phyloP scores from a whole-genome alignment of 53 echinoderm and acorn worm species.

The Astropecten irregularis region DNA sequence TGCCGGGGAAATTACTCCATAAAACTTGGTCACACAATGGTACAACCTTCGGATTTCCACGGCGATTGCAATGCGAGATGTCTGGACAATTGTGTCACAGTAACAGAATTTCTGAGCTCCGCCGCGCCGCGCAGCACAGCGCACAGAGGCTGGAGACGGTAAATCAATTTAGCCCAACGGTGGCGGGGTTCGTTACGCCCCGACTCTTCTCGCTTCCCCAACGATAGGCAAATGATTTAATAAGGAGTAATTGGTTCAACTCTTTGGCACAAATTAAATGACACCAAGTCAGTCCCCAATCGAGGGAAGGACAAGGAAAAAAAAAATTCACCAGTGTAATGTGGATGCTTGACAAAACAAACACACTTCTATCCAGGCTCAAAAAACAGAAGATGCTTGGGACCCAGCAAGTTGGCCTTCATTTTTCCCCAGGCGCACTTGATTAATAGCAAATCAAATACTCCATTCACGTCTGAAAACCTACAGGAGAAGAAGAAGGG shows the following conservation, averaged over 20 bases:
- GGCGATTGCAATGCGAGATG: background rate
- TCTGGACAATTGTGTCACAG: conserved; percentile 20
- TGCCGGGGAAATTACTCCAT: conserved; percentile 27
- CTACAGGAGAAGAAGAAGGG: too few species aligned
- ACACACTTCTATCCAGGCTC: background rate
- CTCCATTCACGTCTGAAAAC: background rate
- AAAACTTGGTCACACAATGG: background rate
- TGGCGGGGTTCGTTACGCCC: conserved; percentile 36
- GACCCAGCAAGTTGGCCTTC: background rate
- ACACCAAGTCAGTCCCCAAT: conserved; percentile 42
- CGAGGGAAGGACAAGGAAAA: background rate
- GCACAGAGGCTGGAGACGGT: conserved; percentile 18
- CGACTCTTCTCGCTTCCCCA: background rate
- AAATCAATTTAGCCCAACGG: conserved; percentile 37
- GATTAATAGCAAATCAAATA: background rate
- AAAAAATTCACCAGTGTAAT: conserved; percentile 33
- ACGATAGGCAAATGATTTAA: conserved; percentile 31
- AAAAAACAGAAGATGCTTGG: background rate
- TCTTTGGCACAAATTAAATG: conserved; percentile 50
- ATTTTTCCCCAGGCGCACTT: background rate
- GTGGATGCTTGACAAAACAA: conserved; percentile 43
- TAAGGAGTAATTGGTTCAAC: conserved; percentile 46
- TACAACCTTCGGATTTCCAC: conserved; percentile 8
- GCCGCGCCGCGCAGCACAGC: background rate
- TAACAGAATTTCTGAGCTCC: background rate